Conservation (phyloP, 2,113 vertebrate genomes). For the Sterna hirundo region DNA sequence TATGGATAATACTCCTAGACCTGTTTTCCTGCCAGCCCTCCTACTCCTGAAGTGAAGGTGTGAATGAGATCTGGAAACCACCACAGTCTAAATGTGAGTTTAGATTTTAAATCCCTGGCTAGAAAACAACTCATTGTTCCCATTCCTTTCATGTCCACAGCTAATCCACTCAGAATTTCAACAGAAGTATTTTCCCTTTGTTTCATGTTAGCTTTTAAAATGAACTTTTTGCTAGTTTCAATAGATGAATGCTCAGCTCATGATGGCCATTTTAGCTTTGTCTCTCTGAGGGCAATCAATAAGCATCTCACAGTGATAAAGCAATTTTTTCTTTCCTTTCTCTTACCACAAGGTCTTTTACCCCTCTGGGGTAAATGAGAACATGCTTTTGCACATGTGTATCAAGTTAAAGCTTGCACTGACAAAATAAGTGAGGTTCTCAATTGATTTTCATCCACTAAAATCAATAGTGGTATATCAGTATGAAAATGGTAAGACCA, state of each 20-base stretch:
- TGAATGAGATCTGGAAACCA: constrained; percentile 29
- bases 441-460: not conserved
- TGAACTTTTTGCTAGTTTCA: not conserved
- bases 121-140: not conserved
- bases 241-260: not conserved
- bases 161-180: constrained; percentile 7
- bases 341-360: not conserved
- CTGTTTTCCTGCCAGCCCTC: not conserved
- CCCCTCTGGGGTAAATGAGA: not conserved
- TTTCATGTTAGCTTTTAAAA: constrained; percentile 27
- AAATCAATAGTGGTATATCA: not conserved
- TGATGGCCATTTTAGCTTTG: not conserved
- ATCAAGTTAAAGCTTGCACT: not conserved
- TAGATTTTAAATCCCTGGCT: constrained; percentile 36
- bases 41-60: constrained; percentile 1
- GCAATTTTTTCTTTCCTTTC: not conserved
- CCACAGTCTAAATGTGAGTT: not conserved
- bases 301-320: not conserved
- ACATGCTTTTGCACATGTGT: not conserved
- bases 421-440: not conserved
- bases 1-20: not conserved
- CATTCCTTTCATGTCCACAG: not conserved
- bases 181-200: not conserved
- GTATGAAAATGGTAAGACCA: not conserved
- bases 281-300: not conserved